Percentiles rank a stretch among this genome's conserved stretches.
Conservation (phyloP, 2,113 vertebrate species). For the Ctenodactylus gundi region DNA sequence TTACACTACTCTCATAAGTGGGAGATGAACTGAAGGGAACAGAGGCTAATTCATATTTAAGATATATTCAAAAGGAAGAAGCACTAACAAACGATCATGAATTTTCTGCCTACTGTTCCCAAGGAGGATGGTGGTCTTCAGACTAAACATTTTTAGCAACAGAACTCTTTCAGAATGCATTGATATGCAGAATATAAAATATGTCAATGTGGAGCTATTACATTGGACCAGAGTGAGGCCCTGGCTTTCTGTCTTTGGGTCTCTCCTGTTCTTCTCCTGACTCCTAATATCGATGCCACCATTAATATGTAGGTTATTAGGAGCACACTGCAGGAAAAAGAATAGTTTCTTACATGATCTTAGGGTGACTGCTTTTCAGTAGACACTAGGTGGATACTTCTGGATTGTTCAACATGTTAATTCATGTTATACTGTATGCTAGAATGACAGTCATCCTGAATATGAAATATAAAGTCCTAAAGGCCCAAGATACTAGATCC, state of each 20-base stretch:
- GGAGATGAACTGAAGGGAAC: not conserved
- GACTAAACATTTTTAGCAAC: not conserved
- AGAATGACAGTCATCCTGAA: not conserved
- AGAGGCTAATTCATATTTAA: conserved; percentile 42
- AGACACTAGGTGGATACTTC: not conserved
- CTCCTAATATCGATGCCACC: not conserved
- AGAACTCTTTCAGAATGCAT: not conserved
- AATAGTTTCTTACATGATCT: not conserved
- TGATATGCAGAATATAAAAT: not conserved
- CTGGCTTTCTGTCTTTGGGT: not conserved
- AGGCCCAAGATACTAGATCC: not conserved
- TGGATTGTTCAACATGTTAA: not conserved
- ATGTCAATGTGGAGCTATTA: not conserved
- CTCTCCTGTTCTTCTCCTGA: not conserved
- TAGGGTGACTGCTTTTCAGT: not conserved
- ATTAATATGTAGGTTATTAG: not conserved
- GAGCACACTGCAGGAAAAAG: not conserved
- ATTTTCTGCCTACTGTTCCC: not conserved
- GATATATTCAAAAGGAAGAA: conserved; percentile 30
- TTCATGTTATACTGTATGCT: not conserved
- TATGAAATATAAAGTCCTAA: conserved; percentile 30
- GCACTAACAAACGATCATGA: not conserved
- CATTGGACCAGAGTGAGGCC: not conserved
- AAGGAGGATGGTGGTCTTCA: not conserved
- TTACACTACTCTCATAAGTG: not conserved